Conservation (phyloP, 2,113 vertebrate species). For the Boleophthalmus pectinirostris region DNA sequence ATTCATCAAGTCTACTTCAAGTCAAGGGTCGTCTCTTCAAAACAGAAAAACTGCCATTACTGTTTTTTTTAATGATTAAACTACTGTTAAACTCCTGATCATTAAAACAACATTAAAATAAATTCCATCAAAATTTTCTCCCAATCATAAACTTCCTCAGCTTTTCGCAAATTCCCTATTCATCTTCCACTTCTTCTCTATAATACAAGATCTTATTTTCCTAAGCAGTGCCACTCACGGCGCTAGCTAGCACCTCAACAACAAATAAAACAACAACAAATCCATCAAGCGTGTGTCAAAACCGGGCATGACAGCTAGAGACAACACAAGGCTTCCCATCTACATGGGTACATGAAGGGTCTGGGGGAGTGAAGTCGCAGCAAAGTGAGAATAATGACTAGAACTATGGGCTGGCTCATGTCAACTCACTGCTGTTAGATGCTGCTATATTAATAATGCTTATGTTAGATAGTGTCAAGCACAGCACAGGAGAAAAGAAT, state of each 20-base stretch:
- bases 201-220: conserved; percentile 32
- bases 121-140: background rate
- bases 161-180: conserved; percentile 3
- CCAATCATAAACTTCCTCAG: background rate
- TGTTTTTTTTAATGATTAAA: too few species aligned
- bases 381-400: conserved; percentile 63
- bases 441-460: conserved; percentile 38
- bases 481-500: conserved; percentile 8
- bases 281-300: conserved; percentile 48
- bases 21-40: too few species aligned
- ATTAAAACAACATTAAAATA: background rate
- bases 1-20: too few species aligned
- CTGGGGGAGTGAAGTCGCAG: conserved; percentile 25
- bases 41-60: too few species aligned
- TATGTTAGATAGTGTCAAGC: conserved; percentile 38
- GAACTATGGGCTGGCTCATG: conserved; percentile 44
- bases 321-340: conserved; percentile 42
- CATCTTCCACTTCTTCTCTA: conserved; percentile 17
- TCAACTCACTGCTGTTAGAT: conserved; percentile 37
- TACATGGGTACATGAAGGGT: conserved; percentile 58
- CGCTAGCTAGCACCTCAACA: background rate
- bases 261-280: conserved; percentile 41
- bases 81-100: background rate
- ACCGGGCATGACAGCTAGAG: conserved; percentile 46
- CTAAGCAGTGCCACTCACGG: conserved; percentile 22